Conservation (phyloP, 30 jellyfish, hydroid and myxozoan species). For the Clytia hemisphaerica region DNA sequence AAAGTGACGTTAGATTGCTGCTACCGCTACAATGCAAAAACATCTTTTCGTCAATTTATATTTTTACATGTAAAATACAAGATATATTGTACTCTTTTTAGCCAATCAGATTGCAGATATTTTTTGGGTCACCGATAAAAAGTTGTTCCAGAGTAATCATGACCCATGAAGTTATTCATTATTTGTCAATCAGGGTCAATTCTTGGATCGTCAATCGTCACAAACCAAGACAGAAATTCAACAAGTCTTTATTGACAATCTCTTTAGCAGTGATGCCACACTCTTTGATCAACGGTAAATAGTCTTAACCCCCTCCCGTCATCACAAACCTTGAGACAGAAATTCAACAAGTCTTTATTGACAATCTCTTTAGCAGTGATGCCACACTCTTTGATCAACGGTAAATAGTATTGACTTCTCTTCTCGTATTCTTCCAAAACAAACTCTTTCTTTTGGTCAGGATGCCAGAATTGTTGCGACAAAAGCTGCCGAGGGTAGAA, state of each 20-base stretch:
- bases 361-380: slow-evolving; percentile 64
- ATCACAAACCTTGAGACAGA: slow-evolving; percentile 50
- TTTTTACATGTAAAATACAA: too few relatives aligned
- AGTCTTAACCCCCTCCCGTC: slow-evolving; percentile 69
- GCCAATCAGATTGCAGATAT: too few relatives aligned
- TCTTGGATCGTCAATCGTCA: too few relatives aligned
- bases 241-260: slow-evolving; percentile 41
- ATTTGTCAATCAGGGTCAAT: too few relatives aligned
- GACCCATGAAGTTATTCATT: too few relatives aligned
- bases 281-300: slow-evolving; percentile 65
- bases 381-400: slow-evolving; percentile 75
- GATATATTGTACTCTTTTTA: too few relatives aligned
- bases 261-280: slow-evolving; percentile 81
- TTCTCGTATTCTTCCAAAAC: slow-evolving; percentile 70
- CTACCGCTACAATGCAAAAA: too few relatives aligned
- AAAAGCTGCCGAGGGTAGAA: slow-evolving; percentile 62
- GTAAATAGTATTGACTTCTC: slow-evolving; percentile 79
- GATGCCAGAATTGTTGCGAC: slow-evolving; percentile 88
- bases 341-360: slow-evolving; percentile 39
- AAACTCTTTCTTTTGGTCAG: slow-evolving; percentile 76
- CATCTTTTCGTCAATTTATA: too few relatives aligned
- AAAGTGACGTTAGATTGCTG: too few relatives aligned
- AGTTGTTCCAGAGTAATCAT: too few relatives aligned
- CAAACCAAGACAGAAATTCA: slow-evolving; percentile 31
- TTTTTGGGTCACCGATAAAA: too few relatives aligned